Percentiles rank a stretch among this genome's conserved stretches.
Evolutionary conservation across 2,888 invertebrate species (phyloP).

Genomic region (Himalopsyche anomala): DNA sequence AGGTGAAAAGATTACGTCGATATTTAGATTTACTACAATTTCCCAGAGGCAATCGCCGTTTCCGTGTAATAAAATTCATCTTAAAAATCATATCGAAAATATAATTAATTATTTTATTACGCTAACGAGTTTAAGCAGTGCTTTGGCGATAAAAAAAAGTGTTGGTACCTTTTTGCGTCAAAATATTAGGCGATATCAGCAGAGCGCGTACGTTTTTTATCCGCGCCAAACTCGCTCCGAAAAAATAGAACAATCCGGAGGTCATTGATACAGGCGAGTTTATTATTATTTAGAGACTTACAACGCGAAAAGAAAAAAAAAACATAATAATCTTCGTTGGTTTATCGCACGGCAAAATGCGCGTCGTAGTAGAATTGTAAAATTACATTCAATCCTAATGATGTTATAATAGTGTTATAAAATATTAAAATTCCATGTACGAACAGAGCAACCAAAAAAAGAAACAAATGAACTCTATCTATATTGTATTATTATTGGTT

Average conservation of each 20-base stretch:
- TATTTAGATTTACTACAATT: no score
- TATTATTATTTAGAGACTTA: background rate
- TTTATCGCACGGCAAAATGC: background rate
- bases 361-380: background rate
- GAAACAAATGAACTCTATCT: background rate
- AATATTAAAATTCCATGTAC: background rate
- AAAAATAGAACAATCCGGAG: conserved; percentile 20
- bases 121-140: background rate
- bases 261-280: conserved; percentile 1
- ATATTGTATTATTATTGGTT: background rate
- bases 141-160: background rate
- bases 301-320: background rate
- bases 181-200: background rate
- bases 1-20: no score
- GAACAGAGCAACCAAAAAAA: background rate
- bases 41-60: no score
- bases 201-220: background rate
- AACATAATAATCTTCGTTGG: background rate
- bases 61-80: background rate
- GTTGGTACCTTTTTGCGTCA: background rate
- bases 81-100: background rate
- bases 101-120: background rate
- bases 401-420: background rate
- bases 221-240: background rate
- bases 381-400: background rate